phyloP scores from a whole-genome alignment of 2,888 invertebrate genomes.

The Chaitophorus viminalis region DNA sequence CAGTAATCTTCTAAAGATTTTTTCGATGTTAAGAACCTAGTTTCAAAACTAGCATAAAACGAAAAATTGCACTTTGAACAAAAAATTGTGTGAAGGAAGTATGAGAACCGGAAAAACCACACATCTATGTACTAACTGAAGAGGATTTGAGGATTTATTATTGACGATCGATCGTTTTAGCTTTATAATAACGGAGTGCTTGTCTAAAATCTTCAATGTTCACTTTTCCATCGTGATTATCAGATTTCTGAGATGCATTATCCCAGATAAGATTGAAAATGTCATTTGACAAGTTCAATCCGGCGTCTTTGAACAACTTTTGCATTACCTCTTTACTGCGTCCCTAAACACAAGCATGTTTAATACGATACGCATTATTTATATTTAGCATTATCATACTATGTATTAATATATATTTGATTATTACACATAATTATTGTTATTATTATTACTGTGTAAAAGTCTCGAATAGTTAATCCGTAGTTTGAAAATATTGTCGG shows the following conservation, averaged over 20 bases:
- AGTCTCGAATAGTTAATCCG: conserved; percentile 39
- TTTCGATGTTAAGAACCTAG: no score
- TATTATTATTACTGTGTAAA: conserved; percentile 22
- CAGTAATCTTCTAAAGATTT: no score
- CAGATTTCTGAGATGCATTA: conserved; percentile 5
- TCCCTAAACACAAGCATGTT: neutral
- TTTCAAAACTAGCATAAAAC: no score
- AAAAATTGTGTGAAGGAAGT: no score
- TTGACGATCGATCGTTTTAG: neutral
- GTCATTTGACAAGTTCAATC: neutral
- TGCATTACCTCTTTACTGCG: conserved; percentile 32
- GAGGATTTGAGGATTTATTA: no score
- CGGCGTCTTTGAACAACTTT: conserved; percentile 11
- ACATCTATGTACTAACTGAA: no score
- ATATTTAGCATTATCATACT: neutral
- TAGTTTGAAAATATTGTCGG: conserved; percentile 44
- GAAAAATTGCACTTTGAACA: no score
- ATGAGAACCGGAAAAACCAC: no score
- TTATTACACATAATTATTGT: neutral
- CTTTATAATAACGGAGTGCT: neutral
- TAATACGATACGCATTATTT: neutral
- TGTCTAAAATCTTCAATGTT: conserved; percentile 34
- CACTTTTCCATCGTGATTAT: neutral
- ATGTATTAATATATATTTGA: neutral
- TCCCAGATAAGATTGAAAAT: conserved; percentile 34